Conservation (phyloP, 2,113 vertebrate genomes). For the Serilophus lunatus region DNA sequence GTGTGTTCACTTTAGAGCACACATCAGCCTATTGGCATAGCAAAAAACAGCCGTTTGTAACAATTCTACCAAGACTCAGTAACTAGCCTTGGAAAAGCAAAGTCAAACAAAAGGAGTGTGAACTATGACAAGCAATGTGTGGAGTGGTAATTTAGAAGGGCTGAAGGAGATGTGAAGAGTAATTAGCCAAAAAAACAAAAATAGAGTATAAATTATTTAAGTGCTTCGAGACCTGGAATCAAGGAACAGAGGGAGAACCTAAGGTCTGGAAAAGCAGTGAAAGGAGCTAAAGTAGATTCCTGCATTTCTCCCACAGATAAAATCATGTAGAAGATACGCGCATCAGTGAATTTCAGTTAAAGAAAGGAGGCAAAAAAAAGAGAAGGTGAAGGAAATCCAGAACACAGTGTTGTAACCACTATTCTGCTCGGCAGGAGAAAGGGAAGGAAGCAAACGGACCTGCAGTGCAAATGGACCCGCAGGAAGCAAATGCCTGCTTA, state of each 20-base stretch:
- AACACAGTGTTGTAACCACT: neutral
- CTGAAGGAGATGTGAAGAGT: neutral
- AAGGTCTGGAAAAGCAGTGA: neutral
- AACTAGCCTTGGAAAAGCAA: neutral
- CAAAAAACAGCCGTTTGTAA: neutral
- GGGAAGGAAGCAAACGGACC: neutral
- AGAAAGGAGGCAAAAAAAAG: neutral
- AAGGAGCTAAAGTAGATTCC: neutral
- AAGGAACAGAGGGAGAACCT: neutral
- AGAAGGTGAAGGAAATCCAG: neutral
- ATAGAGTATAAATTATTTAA: neutral
- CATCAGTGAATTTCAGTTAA: neutral
- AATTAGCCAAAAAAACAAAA: slow-evolving; percentile 19
- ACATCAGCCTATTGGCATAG: neutral
- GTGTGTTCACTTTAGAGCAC: neutral
- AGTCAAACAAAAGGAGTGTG: neutral
- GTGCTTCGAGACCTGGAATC: neutral
- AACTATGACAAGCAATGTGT: neutral
- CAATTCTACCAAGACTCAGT: neutral
- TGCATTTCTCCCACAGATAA: neutral
- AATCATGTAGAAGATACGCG: accelerated
- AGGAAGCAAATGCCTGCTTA: neutral
- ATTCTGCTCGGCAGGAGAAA: neutral
- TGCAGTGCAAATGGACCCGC: too few species aligned
- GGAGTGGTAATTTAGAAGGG: neutral